Conservation (phyloP, 2,797 vertebrate genomes). For the Sandelia bainsii region DNA sequence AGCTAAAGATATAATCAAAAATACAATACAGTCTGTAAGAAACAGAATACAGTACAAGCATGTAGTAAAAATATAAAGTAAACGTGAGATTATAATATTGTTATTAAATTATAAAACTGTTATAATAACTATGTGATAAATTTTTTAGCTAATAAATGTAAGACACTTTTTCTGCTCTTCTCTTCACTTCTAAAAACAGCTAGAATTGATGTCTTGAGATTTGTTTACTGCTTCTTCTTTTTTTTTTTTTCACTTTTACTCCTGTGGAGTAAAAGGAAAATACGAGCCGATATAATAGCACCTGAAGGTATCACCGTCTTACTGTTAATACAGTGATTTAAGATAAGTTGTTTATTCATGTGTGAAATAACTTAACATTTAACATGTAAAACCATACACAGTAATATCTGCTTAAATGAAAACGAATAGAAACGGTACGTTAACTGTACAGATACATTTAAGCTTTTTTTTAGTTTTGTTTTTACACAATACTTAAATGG, state of each 20-base stretch:
- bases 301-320: slow-evolving; percentile 26
- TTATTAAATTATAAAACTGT: too few species aligned
- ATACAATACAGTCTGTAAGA: too few species aligned
- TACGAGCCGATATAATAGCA: neutral
- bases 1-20: too few species aligned
- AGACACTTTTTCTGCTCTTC: too few species aligned
- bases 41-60: too few species aligned
- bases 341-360: neutral
- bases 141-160: too few species aligned
- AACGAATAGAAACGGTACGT: neutral
- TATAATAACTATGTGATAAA: too few species aligned
- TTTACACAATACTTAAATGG: fast-evolving
- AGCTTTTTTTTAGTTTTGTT: neutral
- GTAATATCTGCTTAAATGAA: neutral
- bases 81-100: too few species aligned
- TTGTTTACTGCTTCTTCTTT: too few species aligned
- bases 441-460: too few species aligned
- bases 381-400: neutral
- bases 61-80: too few species aligned
- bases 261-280: fast-evolving
- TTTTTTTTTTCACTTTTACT: neutral
- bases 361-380: neutral
- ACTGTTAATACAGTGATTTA: neutral
- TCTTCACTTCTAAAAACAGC: too few species aligned
- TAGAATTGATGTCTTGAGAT: neutral